Evolutionary conservation across 2,113 vertebrate species (phyloP), one percentile per base, ranked within the genome.

Genomic region (Rattus rattus): DNA sequence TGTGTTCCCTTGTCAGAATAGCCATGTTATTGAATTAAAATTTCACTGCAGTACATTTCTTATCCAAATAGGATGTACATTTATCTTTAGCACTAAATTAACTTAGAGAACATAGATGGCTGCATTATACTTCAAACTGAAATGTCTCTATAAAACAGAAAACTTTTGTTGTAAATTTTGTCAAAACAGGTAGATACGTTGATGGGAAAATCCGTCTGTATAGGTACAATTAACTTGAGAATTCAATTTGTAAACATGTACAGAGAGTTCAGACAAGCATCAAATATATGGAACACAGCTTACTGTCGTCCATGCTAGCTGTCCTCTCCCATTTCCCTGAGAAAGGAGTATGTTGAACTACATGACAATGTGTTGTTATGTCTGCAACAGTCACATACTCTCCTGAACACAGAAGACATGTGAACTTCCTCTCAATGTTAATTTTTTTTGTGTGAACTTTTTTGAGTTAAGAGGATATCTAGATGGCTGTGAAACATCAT

Each of bases 31-130:
- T 67, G 28, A 3, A 67, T 67, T 30, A 67, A 67, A 67, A 30
- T 67, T 67, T 12, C 30, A 54, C 26, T 30, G 30, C 11, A 67
- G 65, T 12, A 67, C 70, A 65, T 80, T 67, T 76, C 14, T 90
- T 12, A 16, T 30, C 7, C 11, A 63, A 83, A n/a, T 12, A 92
- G n/a, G 1, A 19, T 70, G 54, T 39, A 94, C 39, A 61, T 69
- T 47, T 88, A 92, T 39, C 33, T 2, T 85, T 36, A 88, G 33
- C 67, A 92, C 69, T 49, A 70, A 90, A 87, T 36, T 88, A 12
- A 83, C 33, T 69, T 47, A 59, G 28, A 86, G 19, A 90, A 89
- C 65, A 87, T 22, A 90, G 85, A 85, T 24, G 33, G 24, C 22
- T n/a, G 11, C 73, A 28, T 47, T n/a, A 49, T 4, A 70, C 2